phyloP scores from a whole-genome alignment of 2,113 vertebrate genomes.

The Lontra canadensis region DNA sequence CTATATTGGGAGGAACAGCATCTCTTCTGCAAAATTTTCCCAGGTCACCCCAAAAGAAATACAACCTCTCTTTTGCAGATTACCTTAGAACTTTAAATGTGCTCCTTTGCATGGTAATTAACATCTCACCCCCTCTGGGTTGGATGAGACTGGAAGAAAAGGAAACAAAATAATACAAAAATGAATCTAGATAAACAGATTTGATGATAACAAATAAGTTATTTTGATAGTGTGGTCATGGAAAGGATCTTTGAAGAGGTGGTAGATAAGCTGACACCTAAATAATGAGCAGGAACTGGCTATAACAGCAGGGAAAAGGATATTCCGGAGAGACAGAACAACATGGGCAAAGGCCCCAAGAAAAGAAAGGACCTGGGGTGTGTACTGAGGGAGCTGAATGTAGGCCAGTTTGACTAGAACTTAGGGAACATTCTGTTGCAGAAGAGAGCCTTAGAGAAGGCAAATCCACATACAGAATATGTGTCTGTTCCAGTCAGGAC shows the following conservation, averaged over 20 bases:
- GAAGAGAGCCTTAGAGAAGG: background rate
- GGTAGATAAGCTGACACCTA: background rate
- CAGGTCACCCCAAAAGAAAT: background rate
- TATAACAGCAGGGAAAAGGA: background rate
- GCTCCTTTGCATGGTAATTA: background rate
- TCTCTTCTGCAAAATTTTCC: background rate
- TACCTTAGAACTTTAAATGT: background rate
- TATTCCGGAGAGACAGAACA: background rate
- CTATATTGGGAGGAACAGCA: background rate
- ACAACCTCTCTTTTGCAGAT: background rate
- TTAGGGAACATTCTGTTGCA: background rate
- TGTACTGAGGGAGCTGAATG: background rate
- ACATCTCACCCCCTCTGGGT: background rate
- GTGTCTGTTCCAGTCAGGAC: background rate
- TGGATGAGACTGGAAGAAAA: background rate
- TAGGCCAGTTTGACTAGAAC: background rate
- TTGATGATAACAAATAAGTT: background rate
- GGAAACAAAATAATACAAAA: background rate
- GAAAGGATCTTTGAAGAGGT: background rate
- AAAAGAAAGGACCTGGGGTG: background rate
- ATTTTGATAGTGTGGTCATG: background rate
- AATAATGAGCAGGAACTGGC: background rate
- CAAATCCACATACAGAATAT: background rate
- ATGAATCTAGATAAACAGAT: background rate
- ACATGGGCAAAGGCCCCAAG: background rate